Evolutionary conservation across 2,888 invertebrate species (phyloP).

Genomic region (Rhingia campestris): DNA sequence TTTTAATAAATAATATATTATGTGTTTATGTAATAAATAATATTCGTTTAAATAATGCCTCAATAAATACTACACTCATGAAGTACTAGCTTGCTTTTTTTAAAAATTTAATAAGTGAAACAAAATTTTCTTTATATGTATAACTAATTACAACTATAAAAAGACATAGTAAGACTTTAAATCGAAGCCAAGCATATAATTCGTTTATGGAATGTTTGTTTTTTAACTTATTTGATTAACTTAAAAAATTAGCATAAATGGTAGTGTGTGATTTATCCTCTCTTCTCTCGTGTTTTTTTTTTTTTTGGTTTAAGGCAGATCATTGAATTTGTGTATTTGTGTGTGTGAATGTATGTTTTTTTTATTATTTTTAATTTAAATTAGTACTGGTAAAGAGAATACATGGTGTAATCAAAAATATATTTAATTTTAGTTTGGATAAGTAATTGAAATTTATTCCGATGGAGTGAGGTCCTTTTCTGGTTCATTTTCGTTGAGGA

Average conservation of each 20-base stretch:
- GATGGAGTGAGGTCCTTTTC: slow-evolving; percentile 90
- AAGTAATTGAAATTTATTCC: slow-evolving; percentile 83
- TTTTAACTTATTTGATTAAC: slow-evolving; percentile 8
- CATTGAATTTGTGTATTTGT: slow-evolving; percentile 38
- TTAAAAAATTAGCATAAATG: slow-evolving; percentile 20
- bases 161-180: background rate
- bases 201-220: slow-evolving; percentile 52
- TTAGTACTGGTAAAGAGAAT: slow-evolving; percentile 53
- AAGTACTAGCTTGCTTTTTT: slow-evolving; percentile 27
- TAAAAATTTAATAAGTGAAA: slow-evolving; percentile 1
- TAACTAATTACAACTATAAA: slow-evolving; percentile 15
- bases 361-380: slow-evolving; percentile 37
- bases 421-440: background rate
- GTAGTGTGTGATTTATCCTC: slow-evolving; percentile 21
- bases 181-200: slow-evolving; percentile 23
- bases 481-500: slow-evolving; percentile 89
- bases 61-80: slow-evolving; percentile 41
- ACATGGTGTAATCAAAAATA: slow-evolving; percentile 45
- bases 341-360: background rate
- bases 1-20: slow-evolving; percentile 50
- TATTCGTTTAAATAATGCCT: slow-evolving; percentile 50
- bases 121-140: background rate
- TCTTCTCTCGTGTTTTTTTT: slow-evolving; percentile 20
- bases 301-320: slow-evolving; percentile 70
- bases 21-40: slow-evolving; percentile 57